Evolutionary conservation across 2,113 vertebrate species (phyloP).

Genomic region (Echinops telfairi): DNA sequence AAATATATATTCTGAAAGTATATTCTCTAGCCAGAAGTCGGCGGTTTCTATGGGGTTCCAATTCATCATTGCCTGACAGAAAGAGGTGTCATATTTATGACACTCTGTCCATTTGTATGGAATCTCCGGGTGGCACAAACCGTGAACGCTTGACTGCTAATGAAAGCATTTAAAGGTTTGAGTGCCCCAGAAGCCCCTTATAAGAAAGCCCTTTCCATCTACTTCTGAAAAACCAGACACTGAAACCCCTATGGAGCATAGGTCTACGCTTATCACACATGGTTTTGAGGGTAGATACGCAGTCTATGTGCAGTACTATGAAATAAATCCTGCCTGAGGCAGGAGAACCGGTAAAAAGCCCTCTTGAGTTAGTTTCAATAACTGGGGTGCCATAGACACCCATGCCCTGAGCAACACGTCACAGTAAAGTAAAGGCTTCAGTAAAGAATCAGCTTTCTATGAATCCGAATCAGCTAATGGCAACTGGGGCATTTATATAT

Average conservation of each 20-base stretch:
- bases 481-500: background rate
- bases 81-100: background rate
- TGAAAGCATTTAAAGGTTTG: background rate
- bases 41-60: constrained; percentile 9
- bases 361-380: too few species aligned
- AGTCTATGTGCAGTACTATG: too few species aligned
- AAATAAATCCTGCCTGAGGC: too few species aligned
- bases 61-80: background rate
- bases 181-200: background rate
- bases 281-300: too few species aligned
- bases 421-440: too few species aligned
- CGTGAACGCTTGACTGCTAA: background rate
- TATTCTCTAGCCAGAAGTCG: background rate
- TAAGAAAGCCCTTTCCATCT: background rate
- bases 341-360: too few species aligned
- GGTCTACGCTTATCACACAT: background rate
- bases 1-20: constrained; percentile 15
- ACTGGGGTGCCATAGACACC: too few species aligned
- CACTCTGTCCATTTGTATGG: background rate
- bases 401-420: too few species aligned
- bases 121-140: background rate
- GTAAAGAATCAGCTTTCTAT: too few species aligned
- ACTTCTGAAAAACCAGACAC: background rate
- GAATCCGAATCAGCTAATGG: background rate
- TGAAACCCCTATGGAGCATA: background rate